These are phyloP conservation scores for Zelleria hepariella DNA, from an alignment of 2,888 invertebrate genomes.

Conservation along the genomic window DNA sequence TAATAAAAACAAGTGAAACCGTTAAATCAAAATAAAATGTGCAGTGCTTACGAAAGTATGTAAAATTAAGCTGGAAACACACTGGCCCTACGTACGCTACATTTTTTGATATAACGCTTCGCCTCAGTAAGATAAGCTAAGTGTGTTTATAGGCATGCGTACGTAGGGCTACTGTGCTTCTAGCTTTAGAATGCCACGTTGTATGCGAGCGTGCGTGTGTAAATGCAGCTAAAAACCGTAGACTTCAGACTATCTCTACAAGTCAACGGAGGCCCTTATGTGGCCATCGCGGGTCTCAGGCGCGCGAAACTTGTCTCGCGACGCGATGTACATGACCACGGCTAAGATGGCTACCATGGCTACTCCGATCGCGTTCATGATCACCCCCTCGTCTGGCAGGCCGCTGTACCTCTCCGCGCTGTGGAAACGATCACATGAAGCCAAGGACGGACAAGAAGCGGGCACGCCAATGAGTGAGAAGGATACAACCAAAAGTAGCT, in stretches of 20 bases:
- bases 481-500: not conserved
- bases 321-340: constrained; percentile 76
- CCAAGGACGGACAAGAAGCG: constrained; percentile 16
- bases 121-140: too few species aligned
- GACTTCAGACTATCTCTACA: constrained; percentile 37
- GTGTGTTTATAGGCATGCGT: too few species aligned
- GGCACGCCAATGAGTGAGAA: not conserved
- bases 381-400: constrained; percentile 75
- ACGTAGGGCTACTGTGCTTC: too few species aligned
- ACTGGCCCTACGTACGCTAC: too few species aligned
- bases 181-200: too few species aligned
- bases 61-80: too few species aligned
- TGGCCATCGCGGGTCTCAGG: constrained; percentile 53
- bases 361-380: constrained; percentile 79
- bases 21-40: too few species aligned
- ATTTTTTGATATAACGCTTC: too few species aligned
- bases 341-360: constrained; percentile 75
- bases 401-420: constrained; percentile 68
- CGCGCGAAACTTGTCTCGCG: constrained; percentile 70
- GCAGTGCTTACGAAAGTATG: too few species aligned
- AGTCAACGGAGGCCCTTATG: constrained; percentile 72
- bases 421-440: constrained; percentile 50
- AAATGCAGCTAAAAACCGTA: too few species aligned
- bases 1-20: too few species aligned
- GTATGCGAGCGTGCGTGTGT: too few species aligned